Conservation (phyloP, 1,140 invertebrate genomes). For the Pseudachorutes palmiensis region DNA sequence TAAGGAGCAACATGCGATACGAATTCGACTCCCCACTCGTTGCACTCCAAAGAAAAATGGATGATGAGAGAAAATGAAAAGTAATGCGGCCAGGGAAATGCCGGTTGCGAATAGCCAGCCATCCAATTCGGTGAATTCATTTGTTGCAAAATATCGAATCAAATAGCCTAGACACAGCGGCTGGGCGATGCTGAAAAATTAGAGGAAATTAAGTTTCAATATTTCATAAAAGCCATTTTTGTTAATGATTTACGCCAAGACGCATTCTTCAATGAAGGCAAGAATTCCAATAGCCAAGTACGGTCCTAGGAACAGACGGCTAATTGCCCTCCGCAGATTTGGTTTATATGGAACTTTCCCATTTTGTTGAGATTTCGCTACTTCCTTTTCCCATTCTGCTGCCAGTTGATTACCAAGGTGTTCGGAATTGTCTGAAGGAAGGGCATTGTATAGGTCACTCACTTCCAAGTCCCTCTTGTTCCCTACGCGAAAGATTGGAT, state of each 20-base stretch:
- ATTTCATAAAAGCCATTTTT: not conserved
- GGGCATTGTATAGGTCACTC: constrained; percentile 39
- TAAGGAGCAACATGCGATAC: constrained; percentile 49
- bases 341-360: constrained; percentile 19
- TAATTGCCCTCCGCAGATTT: constrained; percentile 41
- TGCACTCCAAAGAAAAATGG: constrained; percentile 51
- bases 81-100: constrained; percentile 43
- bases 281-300: constrained; percentile 44
- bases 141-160: constrained; percentile 40
- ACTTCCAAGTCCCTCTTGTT: constrained; percentile 40
- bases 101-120: constrained; percentile 26
- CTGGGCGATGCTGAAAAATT: constrained; percentile 38
- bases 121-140: not conserved
- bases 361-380: constrained; percentile 32
- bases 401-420: constrained; percentile 23
- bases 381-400: constrained; percentile 44
- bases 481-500: constrained; percentile 34
- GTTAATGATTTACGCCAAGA: constrained; percentile 21
- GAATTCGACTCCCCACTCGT: constrained; percentile 47
- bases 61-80: constrained; percentile 50
- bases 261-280: constrained; percentile 43
- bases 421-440: constrained; percentile 28
- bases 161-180: constrained; percentile 40
- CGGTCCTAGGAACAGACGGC: constrained; percentile 41
- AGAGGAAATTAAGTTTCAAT: not conserved